Base-by-base conservation (phyloP, 2,888 invertebrate species). In the Lucinisca nassula region DNA sequence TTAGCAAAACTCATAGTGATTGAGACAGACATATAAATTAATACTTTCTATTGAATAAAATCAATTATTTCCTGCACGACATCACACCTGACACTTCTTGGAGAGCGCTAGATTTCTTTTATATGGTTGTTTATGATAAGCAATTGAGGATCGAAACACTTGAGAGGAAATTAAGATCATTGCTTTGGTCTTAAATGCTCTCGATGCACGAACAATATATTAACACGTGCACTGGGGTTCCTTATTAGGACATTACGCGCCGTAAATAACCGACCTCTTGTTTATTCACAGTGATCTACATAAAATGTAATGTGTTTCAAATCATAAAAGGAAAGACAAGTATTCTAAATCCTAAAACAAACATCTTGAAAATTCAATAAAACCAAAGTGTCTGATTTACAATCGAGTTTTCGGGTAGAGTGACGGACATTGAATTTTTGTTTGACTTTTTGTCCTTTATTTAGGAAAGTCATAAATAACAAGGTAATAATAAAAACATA, bases 311-410 rank as follows among this genome's bases (percentile, higher is more conserved):
- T 35, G 32, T 35, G 67, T 67, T 67, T 30, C 35, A 12, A 67
- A 35, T 35, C 67, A 67, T 67, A 67, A 67, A 67, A 67, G 35
- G 67, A 67, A 67, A 67, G 67, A 67, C 21, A 67, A 67, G 67
- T 30, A 35, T 35, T 4, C 35, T 67, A 67, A 67, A 67, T 67
- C 67, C 35, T 67, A 12, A 67, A 67, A 67, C 67, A 67, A 67
- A 67, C 67, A 67, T 67, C 67, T 67, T 67, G 67, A 67, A 67
- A 61, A 67, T 30, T 67, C 30, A 27, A 67, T 30, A 30, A 21
- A 67, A 67, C 30, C 24, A 35, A 67, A 35, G 30, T 67, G 67
- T 21, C 24, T 35, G 32, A 67, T 67, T 67, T 67, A 67, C 67
- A 67, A 67, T 67, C 24, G 35, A 45, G 35, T 67, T 67, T 12